Evolutionary conservation across 2,888 invertebrate genomes (phyloP).

Genomic region (Meghimatium bilineatum): DNA sequence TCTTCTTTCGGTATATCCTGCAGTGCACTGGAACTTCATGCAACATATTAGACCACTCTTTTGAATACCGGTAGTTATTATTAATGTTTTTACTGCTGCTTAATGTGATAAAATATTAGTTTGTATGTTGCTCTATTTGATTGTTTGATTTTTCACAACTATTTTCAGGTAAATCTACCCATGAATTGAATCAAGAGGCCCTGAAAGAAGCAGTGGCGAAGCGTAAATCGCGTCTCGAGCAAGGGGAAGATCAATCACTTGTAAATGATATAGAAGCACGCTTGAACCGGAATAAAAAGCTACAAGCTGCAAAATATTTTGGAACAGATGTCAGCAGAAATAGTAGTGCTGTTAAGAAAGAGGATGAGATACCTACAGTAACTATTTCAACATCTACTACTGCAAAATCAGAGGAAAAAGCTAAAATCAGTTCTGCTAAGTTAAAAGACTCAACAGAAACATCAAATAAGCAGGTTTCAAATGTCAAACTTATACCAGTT

Average conservation of each 20-base stretch:
- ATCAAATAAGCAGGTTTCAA: neutral
- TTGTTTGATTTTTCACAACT: neutral
- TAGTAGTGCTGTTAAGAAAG: slow-evolving; percentile 14
- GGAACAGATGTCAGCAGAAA: slow-evolving; percentile 54
- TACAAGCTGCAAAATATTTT: slow-evolving; percentile 69
- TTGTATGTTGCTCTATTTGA: neutral
- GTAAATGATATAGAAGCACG: slow-evolving; percentile 70
- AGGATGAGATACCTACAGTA: slow-evolving; percentile 5
- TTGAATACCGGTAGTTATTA: too few species aligned
- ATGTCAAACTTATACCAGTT: slow-evolving; percentile 18
- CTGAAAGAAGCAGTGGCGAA: slow-evolving; percentile 73
- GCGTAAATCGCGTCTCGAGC: slow-evolving; percentile 66
- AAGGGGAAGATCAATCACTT: slow-evolving; percentile 60
- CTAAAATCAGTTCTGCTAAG: neutral
- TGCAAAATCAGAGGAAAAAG: neutral
- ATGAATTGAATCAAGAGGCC: slow-evolving; percentile 65
- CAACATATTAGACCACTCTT: too few species aligned
- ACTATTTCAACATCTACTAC: neutral
- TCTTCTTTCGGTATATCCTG: too few species aligned
- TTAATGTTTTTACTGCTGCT: too few species aligned
- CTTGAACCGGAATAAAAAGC: slow-evolving; percentile 70
- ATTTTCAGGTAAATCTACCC: slow-evolving; percentile 51
- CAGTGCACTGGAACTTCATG: too few species aligned
- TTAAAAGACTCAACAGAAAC: slow-evolving; percentile 33
- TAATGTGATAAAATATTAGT: too few species aligned